phyloP scores from a whole-genome alignment of 2,797 vertebrate genomes.

The Tragopan temminckii region DNA sequence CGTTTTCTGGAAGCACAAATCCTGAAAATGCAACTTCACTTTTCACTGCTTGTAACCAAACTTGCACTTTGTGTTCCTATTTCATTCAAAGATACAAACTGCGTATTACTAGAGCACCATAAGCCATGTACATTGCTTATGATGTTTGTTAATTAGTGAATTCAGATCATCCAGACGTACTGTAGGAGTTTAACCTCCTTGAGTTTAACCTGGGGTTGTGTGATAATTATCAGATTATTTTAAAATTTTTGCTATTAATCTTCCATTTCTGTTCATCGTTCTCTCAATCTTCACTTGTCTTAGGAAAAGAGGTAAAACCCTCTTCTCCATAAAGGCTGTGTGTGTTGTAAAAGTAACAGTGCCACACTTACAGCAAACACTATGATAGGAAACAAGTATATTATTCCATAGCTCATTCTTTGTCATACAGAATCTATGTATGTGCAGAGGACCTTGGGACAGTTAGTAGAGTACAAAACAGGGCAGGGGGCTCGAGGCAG shows the following conservation, averaged over 20 bases:
- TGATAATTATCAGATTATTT: slow-evolving; percentile 14
- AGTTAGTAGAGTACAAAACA: not conserved
- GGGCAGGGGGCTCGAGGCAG: not conserved
- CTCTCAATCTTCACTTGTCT: not conserved
- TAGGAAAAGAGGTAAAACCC: not conserved
- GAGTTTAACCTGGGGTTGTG: not conserved
- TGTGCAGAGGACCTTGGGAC: not conserved
- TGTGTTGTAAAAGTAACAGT: not conserved
- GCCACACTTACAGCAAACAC: not conserved
- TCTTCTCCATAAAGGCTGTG: not conserved
- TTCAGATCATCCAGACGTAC: not conserved
- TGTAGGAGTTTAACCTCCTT: not conserved
- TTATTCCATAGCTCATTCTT: not conserved
- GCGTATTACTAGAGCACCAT: not conserved
- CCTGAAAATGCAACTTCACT: not conserved
- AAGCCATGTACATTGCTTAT: not conserved
- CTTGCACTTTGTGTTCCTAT: not conserved
- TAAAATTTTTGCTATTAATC: not conserved
- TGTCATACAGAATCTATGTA: not conserved
- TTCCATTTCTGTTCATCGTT: not conserved
- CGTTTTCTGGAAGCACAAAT: not conserved
- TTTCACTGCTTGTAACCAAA: not conserved
- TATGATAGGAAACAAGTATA: not conserved
- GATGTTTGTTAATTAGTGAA: not conserved
- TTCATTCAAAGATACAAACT: not conserved